Base-by-base conservation (phyloP, 2,113 vertebrate genomes). In the Saccopteryx bilineata region DNA sequence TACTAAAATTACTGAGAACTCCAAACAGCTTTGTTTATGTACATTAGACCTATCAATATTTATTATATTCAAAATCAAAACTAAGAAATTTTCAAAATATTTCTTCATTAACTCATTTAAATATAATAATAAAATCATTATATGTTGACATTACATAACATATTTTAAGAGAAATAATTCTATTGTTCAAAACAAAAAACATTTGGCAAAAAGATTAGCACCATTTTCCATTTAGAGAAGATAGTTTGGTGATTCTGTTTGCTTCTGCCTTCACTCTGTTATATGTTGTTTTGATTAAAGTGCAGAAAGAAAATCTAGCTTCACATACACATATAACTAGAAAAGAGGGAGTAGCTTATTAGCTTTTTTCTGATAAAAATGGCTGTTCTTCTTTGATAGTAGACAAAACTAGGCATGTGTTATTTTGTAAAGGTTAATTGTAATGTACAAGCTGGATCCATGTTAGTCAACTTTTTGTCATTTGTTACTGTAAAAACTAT, bases 141-240 rank as follows among this genome's bases (percentile, higher is more conserved):
- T 54, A 88, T 91, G 48, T 48, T 68, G 78, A 60, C 48, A 80
- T 60, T 60, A 89, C 86, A 63, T 12, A 84, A 63, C 3, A 81
- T 39, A 75, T 17, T 31, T 87, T 56, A 61, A 65, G 19, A 93
- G 23, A 95, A 94, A 63, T 76, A 63, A 82, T 28, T 69, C 5
- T 72, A 89, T 87, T 93, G 90, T 89, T 9, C 11, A 54, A 93
- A 79, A 78, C 33, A 74, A 54, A 87, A 65, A 90, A 26, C n/a
- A 66, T 65, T 69, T 90, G 63, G 28, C 52, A 31, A 58, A 74
- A 91, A 58, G 24, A 66, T 1, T 31, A 66, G 19, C n/a, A 23
- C n/a, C 76, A 3, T 85, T 81, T 72, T 39, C 15, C 23, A 56
- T 80, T 61, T 46, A 68, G 26, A 63, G 86, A 92, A 91, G 83